phyloP scores from a whole-genome alignment of 1,140 invertebrate species.

The Rhizoglyphus robini region DNA sequence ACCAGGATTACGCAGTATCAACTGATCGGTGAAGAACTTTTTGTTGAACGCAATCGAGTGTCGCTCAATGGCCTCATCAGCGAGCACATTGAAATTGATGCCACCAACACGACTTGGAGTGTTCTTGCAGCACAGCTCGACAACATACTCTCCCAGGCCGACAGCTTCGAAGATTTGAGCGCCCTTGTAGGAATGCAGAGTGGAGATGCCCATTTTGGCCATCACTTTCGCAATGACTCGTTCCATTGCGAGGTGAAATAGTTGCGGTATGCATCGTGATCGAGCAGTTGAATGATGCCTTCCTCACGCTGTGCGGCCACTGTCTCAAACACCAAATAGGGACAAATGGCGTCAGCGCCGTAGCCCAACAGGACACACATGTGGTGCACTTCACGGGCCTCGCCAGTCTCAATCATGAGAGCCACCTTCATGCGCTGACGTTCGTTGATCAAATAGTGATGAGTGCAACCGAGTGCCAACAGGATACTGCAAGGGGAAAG shows the following conservation, averaged over 20 bases:
- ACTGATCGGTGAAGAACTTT: conserved; percentile 49
- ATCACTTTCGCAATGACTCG: conserved; percentile 67
- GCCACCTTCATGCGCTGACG: conserved; percentile 91
- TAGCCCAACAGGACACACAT: conserved; percentile 90
- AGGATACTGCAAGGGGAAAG: conserved; percentile 52
- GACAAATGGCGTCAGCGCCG: conserved; percentile 92
- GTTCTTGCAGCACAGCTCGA: conserved; percentile 88
- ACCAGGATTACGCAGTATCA: conserved; percentile 79
- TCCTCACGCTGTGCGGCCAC: conserved; percentile 64
- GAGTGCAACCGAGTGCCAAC: conserved; percentile 76
- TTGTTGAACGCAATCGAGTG: conserved; percentile 61
- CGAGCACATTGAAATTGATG: conserved; percentile 72
- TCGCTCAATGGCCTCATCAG: conserved; percentile 68
- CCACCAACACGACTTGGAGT: conserved; percentile 91
- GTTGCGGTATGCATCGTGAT: conserved; percentile 70
- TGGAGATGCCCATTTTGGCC: conserved; percentile 99
- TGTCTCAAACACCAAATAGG: conserved; percentile 90
- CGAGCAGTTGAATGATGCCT: conserved; percentile 61
- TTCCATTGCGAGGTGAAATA: conserved; percentile 56
- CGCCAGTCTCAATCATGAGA: conserved; percentile 79
- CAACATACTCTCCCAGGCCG: conserved; percentile 75
- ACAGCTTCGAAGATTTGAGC: conserved; percentile 99
- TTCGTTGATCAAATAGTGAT: conserved; percentile 88
- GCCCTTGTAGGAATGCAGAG: conserved; percentile 96
- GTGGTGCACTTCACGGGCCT: conserved; percentile 91